Conservation (phyloP, 2,888 invertebrate genomes). For the Rhagonycha lutea region DNA sequence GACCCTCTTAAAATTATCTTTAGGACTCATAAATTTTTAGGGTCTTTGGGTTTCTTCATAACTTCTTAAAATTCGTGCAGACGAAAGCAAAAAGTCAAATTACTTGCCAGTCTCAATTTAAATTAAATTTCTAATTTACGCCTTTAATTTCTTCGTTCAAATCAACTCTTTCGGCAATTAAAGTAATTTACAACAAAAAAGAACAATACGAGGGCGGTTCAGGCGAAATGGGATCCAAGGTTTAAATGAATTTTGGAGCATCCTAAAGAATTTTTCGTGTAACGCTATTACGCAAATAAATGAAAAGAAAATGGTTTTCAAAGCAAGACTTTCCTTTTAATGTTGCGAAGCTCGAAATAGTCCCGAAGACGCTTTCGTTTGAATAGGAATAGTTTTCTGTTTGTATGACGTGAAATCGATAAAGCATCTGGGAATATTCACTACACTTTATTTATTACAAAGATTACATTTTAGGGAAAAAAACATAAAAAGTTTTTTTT, state of each 20-base stretch:
- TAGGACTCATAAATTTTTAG: constrained; percentile 1
- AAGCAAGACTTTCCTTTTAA: not conserved
- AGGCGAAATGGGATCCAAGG: not conserved
- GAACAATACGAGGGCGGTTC: not conserved
- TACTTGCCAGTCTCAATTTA: constrained; percentile 6
- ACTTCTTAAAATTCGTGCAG: constrained; percentile 1
- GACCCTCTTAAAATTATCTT: not conserved
- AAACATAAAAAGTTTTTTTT: not conserved
- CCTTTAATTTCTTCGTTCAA: constrained; percentile 6
- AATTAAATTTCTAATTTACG: constrained; percentile 17
- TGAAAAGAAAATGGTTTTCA: not conserved
- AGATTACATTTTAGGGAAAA: not conserved
- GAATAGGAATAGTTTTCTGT: constrained; percentile 1
- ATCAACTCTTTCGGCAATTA: not conserved
- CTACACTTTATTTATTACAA: not conserved
- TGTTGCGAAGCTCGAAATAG: not conserved
- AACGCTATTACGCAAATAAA: not conserved
- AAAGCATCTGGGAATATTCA: constrained; percentile 1
- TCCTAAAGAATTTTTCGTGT: not conserved
- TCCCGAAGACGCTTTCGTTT: not conserved
- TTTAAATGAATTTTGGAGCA: not conserved
- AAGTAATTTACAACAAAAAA: not conserved
- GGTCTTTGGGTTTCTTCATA: not conserved
- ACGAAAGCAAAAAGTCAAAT: constrained; percentile 2
- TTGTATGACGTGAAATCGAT: not conserved